Evolutionary conservation across 2,888 invertebrate genomes (phyloP).

Genomic region (Abrostola triplasia): DNA sequence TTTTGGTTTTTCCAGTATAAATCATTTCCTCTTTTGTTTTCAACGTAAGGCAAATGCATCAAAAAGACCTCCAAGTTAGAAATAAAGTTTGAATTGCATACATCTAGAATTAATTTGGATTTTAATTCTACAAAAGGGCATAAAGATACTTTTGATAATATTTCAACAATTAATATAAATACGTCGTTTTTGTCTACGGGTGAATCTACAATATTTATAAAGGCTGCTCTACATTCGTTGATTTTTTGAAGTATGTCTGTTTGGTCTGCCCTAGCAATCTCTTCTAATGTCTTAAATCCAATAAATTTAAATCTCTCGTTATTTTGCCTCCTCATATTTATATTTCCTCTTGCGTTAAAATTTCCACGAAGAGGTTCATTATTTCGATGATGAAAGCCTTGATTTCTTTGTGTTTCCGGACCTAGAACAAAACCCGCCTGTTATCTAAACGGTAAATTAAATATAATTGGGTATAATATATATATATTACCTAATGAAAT

Average conservation of each 20-base stretch:
- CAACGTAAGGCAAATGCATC: constrained; percentile 71
- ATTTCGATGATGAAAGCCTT: neutral
- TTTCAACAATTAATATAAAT: constrained; percentile 73
- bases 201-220: constrained; percentile 69
- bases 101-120: constrained; percentile 68
- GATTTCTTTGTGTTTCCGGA: neutral
- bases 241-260: constrained; percentile 73
- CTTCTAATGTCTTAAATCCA: constrained; percentile 69
- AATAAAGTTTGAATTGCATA: constrained; percentile 76
- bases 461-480: too few species aligned
- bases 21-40: constrained; percentile 47
- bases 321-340: constrained; percentile 3
- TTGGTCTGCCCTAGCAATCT: constrained; percentile 68
- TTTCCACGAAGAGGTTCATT: neutral
- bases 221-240: constrained; percentile 66
- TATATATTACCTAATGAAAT: too few species aligned
- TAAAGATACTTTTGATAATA: constrained; percentile 75
- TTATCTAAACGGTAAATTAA: too few species aligned
- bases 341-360: constrained; percentile 9
- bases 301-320: constrained; percentile 27
- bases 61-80: constrained; percentile 69
- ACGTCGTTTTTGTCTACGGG: constrained; percentile 70
- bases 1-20: constrained; percentile 75
- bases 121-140: constrained; percentile 75
- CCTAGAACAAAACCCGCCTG: neutral